Conservation (phyloP, 2,888 invertebrate genomes). For the Ophion ventricosus region DNA sequence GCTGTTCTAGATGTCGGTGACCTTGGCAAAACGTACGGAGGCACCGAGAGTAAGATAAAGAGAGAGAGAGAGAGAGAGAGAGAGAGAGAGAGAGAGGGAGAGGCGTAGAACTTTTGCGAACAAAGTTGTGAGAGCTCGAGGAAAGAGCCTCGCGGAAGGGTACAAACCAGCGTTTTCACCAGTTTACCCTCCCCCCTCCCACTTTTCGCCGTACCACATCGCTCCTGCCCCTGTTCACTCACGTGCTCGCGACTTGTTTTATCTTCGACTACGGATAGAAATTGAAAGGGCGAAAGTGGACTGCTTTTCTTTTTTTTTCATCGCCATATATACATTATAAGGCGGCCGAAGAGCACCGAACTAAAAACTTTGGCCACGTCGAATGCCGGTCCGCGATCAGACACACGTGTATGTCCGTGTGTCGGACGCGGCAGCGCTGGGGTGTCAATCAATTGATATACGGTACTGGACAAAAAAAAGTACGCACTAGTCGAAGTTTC, state of each 20-base stretch:
- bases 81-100: background rate
- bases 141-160: constrained; percentile 63
- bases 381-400: background rate
- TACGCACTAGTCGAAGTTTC: too few species aligned
- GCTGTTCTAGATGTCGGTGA: constrained; percentile 63
- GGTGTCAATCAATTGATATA: too few species aligned
- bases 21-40: constrained; percentile 66
- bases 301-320: constrained; percentile 5
- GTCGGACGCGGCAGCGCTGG: too few species aligned
- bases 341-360: constrained; percentile 10
- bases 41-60: constrained; percentile 15
- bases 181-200: constrained; percentile 24
- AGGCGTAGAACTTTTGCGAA: constrained; percentile 77
- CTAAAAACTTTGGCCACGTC: constrained; percentile 1
- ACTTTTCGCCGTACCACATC: too few species aligned
- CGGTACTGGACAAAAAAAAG: too few species aligned
- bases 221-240: constrained; percentile 2
- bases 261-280: constrained; percentile 59
- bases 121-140: constrained; percentile 79
- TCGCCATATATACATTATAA: constrained; percentile 4
- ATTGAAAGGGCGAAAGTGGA: constrained; percentile 66
- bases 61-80: background rate
- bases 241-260: constrained; percentile 44
- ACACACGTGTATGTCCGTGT: too few species aligned
- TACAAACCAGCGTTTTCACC: constrained; percentile 58